A percentile compares a stretch with the other conserved stretches of the same genome.
Evolutionary conservation across 1,140 invertebrate genomes (phyloP).

Genomic region (Apolygus lucorum): DNA sequence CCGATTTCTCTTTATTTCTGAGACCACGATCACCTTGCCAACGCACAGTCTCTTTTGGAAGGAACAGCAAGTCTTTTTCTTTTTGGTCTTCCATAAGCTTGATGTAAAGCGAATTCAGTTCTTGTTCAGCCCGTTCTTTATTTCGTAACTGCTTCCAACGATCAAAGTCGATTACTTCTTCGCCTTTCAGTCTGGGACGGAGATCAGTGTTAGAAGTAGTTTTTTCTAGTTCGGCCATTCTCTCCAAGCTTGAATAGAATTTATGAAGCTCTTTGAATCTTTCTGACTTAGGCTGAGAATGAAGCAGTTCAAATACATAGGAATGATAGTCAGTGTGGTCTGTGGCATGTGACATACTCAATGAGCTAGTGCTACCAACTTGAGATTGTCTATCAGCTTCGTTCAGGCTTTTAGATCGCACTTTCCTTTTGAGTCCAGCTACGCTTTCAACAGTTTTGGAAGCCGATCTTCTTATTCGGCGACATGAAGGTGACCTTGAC

Average conservation of each 20-base stretch:
- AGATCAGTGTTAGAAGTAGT: slow-evolving; percentile 60
- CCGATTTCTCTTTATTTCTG: slow-evolving; percentile 72
- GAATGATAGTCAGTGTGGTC: slow-evolving; percentile 52
- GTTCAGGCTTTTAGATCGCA: slow-evolving; percentile 51
- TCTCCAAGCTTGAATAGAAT: slow-evolving; percentile 77
- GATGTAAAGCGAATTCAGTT: slow-evolving; percentile 63
- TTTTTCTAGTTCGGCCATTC: slow-evolving; percentile 70
- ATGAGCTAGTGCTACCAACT: slow-evolving; percentile 40
- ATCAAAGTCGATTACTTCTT: slow-evolving; percentile 73
- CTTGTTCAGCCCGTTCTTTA: slow-evolving; percentile 72
- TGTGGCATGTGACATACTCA: slow-evolving; percentile 39
- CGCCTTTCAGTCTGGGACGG: slow-evolving; percentile 56
- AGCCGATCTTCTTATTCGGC: slow-evolving; percentile 48
- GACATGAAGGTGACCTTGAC: slow-evolving; percentile 52
- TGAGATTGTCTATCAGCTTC: slow-evolving; percentile 36
- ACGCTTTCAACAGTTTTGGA: slow-evolving; percentile 38
- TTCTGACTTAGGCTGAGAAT: slow-evolving; percentile 62
- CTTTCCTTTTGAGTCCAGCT: slow-evolving; percentile 37
- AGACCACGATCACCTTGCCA: slow-evolving; percentile 71
- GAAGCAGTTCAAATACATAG: slow-evolving; percentile 61
- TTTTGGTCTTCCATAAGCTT: slow-evolving; percentile 70
- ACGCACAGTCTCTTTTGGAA: slow-evolving; percentile 56
- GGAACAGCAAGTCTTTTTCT: slow-evolving; percentile 75
- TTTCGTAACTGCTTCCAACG: slow-evolving; percentile 69
- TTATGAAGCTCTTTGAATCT: slow-evolving; percentile 77